phyloP scores from a whole-genome alignment of 2,797 vertebrate genomes.

The Danio kyathit region DNA sequence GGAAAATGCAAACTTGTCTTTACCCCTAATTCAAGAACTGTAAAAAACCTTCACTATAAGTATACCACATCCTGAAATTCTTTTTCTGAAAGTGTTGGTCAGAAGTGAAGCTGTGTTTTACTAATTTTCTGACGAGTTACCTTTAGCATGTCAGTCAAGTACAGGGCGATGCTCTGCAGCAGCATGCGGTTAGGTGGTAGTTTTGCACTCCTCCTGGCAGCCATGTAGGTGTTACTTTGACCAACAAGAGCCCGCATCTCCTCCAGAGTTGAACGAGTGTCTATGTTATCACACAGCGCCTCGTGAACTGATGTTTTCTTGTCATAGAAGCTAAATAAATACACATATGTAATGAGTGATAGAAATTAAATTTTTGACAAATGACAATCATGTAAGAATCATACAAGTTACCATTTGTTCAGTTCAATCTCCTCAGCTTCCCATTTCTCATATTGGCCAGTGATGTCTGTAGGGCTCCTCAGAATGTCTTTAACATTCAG shows the following conservation, averaged over 20 bases:
- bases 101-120: background rate
- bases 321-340: conserved; percentile 82
- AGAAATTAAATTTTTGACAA: background rate
- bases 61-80: too few relatives aligned
- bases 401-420: conserved; percentile 81
- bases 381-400: background rate
- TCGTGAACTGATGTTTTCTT: conserved; percentile 86
- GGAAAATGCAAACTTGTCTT: too few relatives aligned
- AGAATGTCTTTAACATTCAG: conserved; percentile 94
- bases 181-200: conserved; percentile 86
- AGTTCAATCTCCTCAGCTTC: conserved; percentile 86
- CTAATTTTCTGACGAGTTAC: conserved; percentile 69
- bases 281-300: conserved; percentile 94
- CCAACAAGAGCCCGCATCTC: conserved; percentile 91
- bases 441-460: conserved; percentile 93
- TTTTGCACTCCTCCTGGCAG: conserved; percentile 83
- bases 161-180: conserved; percentile 82
- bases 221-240: conserved; percentile 93
- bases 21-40: too few relatives aligned
- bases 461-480: conserved; percentile 83
- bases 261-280: conserved; percentile 90
- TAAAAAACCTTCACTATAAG: too few relatives aligned
- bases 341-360: conserved; percentile 7
- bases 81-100: too few relatives aligned
- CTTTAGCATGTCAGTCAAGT: conserved; percentile 91